Evolutionary conservation across 2,113 vertebrate species (phyloP).

Genomic region (Toxotes chatareus): DNA sequence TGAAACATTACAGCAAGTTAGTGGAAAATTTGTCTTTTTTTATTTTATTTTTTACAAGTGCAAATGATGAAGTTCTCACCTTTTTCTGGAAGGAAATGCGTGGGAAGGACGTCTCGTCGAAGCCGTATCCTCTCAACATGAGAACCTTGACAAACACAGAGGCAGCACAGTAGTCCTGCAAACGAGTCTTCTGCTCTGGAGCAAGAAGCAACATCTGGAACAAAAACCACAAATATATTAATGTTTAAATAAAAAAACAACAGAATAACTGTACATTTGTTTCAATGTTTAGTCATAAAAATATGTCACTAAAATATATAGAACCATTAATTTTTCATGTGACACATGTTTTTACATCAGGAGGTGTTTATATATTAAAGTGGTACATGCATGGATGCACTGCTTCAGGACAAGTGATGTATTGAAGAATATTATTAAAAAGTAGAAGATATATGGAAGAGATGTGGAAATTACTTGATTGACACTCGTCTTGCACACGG

Average conservation of each 20-base stretch:
- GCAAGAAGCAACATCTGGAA: constrained; percentile 75
- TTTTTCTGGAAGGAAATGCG: constrained; percentile 86
- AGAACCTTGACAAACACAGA: constrained; percentile 84
- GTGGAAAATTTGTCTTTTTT: background rate
- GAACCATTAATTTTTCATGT: too few species aligned
- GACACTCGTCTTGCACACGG: constrained; percentile 86
- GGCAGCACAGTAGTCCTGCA: constrained; percentile 84
- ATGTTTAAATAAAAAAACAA: background rate
- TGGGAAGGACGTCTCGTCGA: constrained; percentile 80
- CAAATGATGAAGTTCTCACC: constrained; percentile 71
- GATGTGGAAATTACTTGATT: constrained; percentile 77
- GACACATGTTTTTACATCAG: too few species aligned
- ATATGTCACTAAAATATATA: too few species aligned
- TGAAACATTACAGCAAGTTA: background rate
- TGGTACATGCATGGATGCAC: background rate
- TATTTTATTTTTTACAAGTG: background rate
- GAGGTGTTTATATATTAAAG: too few species aligned
- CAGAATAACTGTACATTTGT: background rate
- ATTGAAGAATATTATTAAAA: too few species aligned
- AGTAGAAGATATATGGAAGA: background rate
- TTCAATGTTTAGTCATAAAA: too few species aligned
- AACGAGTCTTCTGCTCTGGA: constrained; percentile 37
- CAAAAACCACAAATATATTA: background rate
- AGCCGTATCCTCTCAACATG: constrained; percentile 86
- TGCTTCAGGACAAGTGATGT: too few species aligned